These are phyloP conservation scores for Crocuta crocuta DNA, from an alignment of 2,113 vertebrate genomes.

Conservation along the genomic window DNA sequence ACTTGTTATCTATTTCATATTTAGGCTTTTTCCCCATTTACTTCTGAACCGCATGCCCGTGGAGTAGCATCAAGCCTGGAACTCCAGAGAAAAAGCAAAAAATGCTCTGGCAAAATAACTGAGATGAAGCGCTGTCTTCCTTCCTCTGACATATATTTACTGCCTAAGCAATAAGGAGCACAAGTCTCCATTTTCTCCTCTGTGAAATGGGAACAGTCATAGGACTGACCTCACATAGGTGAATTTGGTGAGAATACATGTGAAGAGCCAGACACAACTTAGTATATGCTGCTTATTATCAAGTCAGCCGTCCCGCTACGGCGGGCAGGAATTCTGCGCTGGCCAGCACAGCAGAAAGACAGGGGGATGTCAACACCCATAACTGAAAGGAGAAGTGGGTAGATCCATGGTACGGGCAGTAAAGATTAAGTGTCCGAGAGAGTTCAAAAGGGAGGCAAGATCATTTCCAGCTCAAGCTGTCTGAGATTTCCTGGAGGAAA, in stretches of 20 bases:
- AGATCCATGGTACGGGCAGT: fast-evolving
- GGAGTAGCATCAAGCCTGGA: not conserved
- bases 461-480: not conserved
- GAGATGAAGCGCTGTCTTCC: not conserved
- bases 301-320: not conserved
- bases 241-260: not conserved
- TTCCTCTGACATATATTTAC: not conserved
- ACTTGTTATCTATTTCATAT: not conserved
- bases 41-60: not conserved
- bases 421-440: not conserved
- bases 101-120: not conserved
- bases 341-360: not conserved
- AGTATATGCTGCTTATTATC: not conserved
- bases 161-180: not conserved
- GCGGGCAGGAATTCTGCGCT: not conserved
- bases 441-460: not conserved
- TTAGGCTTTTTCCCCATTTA: not conserved
- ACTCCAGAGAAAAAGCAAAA: not conserved
- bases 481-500: not conserved
- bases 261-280: not conserved
- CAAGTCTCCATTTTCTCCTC: not conserved
- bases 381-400: not conserved
- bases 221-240: not conserved
- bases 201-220: not conserved
- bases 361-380: not conserved